Evolutionary conservation across 2,113 vertebrate genomes (phyloP).

Genomic region (Mormyrus lacerda): DNA sequence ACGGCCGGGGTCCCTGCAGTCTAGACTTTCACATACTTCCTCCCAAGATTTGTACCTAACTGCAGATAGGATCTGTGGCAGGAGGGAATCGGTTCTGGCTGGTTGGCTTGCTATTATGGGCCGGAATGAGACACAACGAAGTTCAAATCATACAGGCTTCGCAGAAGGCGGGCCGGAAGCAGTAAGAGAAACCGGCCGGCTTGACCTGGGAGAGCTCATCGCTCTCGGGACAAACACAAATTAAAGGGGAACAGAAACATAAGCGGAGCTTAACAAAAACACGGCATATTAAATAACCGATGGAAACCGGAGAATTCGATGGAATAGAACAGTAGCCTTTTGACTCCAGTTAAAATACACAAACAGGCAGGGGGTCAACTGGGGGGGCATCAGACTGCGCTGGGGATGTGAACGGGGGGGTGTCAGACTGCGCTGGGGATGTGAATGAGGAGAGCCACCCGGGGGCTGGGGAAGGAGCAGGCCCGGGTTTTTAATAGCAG

Average conservation of each 20-base stretch:
- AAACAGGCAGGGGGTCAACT: neutral
- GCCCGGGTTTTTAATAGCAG: neutral
- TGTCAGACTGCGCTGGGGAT: neutral
- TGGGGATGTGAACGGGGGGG: too few relatives aligned
- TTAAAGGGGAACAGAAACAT: neutral
- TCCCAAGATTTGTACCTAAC: neutral
- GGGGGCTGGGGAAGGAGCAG: neutral
- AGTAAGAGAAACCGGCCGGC: neutral
- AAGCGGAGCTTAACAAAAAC: neutral
- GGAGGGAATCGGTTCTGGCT: neutral
- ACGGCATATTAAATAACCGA: neutral
- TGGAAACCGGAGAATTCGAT: neutral
- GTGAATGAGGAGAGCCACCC: neutral
- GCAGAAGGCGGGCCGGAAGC: neutral
- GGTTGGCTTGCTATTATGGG: neutral
- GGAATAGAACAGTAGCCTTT: neutral
- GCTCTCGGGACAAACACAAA: neutral
- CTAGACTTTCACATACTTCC: slow-evolving; percentile 11
- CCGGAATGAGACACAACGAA: neutral
- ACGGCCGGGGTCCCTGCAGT: neutral
- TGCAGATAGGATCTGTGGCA: slow-evolving; percentile 11
- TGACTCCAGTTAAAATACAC: neutral
- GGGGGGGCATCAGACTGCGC: neutral
- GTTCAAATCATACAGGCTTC: neutral
- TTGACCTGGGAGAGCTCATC: neutral